Evolutionary conservation across 2,113 vertebrate genomes (phyloP).

Genomic region (Oryzias woworae): DNA sequence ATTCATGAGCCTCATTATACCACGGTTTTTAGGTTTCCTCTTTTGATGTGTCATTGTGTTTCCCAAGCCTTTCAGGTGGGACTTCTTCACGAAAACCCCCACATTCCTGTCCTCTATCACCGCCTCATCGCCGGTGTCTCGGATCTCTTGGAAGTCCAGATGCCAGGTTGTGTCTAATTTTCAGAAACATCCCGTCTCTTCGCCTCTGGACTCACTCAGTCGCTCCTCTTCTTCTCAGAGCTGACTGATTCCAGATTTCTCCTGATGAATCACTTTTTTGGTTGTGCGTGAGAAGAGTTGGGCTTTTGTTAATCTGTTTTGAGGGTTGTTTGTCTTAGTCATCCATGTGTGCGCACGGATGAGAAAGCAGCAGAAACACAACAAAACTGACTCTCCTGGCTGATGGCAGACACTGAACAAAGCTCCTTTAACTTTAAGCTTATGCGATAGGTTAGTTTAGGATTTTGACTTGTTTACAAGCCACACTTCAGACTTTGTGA

Average conservation of each 20-base stretch:
- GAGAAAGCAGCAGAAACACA: conserved; percentile 43
- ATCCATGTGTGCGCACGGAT: conserved; percentile 48
- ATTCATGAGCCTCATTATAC: conserved; percentile 70
- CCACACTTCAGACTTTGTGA: neutral
- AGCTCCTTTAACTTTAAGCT: conserved; percentile 5
- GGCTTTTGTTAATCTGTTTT: conserved; percentile 49
- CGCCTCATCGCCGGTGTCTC: conserved; percentile 40
- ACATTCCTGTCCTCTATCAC: neutral
- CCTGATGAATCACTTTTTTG: conserved; percentile 22
- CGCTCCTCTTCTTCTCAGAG: conserved; percentile 19
- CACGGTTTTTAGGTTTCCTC: conserved; percentile 61
- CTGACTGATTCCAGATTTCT: conserved; percentile 55
- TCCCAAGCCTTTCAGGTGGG: conserved; percentile 63
- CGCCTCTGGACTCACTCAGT: conserved; percentile 8
- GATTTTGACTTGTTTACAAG: neutral
- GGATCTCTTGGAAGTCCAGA: conserved; percentile 23
- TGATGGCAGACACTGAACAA: conserved; percentile 33
- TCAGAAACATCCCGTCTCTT: conserved; percentile 19
- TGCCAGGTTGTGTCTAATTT: conserved; percentile 50
- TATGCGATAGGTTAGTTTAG: neutral
- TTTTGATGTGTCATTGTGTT: conserved; percentile 73
- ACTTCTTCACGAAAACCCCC: conserved; percentile 38
- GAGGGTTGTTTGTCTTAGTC: conserved; percentile 67
- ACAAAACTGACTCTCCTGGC: conserved; percentile 33
- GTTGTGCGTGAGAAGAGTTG: conserved; percentile 63